These are phyloP conservation scores for Trichonephila clavata DNA, from an alignment of 1,140 invertebrate genomes.

Conservation along the genomic window DNA sequence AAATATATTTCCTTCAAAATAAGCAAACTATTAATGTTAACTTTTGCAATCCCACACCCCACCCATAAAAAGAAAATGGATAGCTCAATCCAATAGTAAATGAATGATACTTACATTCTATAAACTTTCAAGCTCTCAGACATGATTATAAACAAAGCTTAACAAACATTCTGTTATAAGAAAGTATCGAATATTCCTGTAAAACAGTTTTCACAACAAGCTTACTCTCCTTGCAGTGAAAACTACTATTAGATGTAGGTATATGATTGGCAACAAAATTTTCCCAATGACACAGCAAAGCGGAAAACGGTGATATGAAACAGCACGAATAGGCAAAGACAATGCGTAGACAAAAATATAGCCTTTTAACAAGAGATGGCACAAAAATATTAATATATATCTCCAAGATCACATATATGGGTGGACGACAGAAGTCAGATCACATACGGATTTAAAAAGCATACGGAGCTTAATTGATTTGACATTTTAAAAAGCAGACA, in stretches of 20 bases:
- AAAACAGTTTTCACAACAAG: constrained; percentile 31
- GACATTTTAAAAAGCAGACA: constrained; percentile 29
- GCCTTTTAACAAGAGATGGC: not conserved
- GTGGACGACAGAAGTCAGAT: constrained; percentile 26
- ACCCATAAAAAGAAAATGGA: not conserved
- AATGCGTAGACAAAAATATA: not conserved
- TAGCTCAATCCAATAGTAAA: not conserved
- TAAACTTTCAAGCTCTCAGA: constrained; percentile 77
- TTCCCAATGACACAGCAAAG: constrained; percentile 31
- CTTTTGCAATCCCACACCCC: too few species aligned
- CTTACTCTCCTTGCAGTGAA: constrained; percentile 17
- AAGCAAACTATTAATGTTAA: too few species aligned
- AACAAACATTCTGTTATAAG: not conserved
- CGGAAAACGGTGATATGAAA: not conserved
- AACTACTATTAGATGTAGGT: not conserved
- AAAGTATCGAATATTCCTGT: constrained; percentile 14
- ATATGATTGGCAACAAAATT: not conserved
- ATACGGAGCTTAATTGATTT: constrained; percentile 29
- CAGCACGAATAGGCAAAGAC: constrained; percentile 6
- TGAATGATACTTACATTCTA: constrained; percentile 76
- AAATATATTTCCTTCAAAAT: too few species aligned
- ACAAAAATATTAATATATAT: constrained; percentile 42
- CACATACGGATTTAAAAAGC: not conserved
- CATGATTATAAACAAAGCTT: constrained; percentile 61
- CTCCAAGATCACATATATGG: constrained; percentile 59